These are phyloP conservation scores for Chionis minor DNA, from an alignment of 2,113 vertebrate genomes.

Conservation along the genomic window DNA sequence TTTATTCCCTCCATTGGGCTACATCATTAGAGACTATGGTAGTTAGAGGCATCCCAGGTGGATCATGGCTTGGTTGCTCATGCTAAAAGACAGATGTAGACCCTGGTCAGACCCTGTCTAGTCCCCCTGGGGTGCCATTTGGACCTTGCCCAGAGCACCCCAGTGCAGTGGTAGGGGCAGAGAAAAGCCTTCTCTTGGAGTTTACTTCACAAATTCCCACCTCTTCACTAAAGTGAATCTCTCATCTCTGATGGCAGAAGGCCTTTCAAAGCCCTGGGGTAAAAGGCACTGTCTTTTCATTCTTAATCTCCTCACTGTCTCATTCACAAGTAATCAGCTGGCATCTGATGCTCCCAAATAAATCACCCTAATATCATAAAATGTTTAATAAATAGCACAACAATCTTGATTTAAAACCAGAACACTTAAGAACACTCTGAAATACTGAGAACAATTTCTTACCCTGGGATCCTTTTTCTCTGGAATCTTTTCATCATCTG, in stretches of 20 bases:
- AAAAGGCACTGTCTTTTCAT: background rate
- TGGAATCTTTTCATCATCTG: background rate
- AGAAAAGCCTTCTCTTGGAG: background rate
- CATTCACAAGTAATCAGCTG: background rate
- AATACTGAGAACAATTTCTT: background rate
- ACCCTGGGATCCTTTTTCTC: background rate
- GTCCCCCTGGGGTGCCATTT: background rate
- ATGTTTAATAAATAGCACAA: background rate
- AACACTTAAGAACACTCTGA: background rate
- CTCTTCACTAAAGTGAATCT: background rate
- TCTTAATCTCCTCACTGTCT: background rate
- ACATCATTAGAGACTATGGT: fast-evolving
- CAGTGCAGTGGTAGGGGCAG: background rate
- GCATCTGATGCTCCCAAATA: background rate
- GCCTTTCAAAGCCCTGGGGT: background rate
- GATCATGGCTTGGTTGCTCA: background rate
- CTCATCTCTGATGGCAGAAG: background rate
- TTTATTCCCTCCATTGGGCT: background rate
- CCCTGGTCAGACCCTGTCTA: background rate
- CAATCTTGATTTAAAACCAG: background rate
- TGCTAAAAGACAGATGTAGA: background rate
- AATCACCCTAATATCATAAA: background rate
- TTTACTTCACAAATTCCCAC: background rate
- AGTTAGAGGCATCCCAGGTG: background rate
- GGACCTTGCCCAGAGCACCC: background rate